Base-by-base conservation (phyloP, 1,140 invertebrate species). In the Thaumetopoea pityocampa region DNA sequence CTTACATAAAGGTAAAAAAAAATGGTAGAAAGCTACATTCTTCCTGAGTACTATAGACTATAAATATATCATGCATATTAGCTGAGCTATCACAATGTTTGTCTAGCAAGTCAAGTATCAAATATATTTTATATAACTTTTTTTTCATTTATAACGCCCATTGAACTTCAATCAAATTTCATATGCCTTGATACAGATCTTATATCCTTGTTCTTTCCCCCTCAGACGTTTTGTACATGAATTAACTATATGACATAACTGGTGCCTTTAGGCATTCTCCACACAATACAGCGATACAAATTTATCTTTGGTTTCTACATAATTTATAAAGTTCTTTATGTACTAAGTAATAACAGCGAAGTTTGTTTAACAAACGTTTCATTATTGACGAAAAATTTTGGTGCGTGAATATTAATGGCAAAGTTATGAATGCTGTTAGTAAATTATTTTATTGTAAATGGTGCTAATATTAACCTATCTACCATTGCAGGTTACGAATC, bases 181-280 rank as follows among this genome's bases (percentile, higher is more conserved):
- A 43, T 53, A 44, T 27, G 26, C 27, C 50, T 15, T 37, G 77
- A 81, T 79, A 69, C 56, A 17, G 51, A 79, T 81, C 72, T 78
- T 30, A 73, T 78, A 78, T 82, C 74, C 78, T 79, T 79, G 77
- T 81, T 73, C 67, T 67, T 67, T 72, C 63, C 58, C 45, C 53
- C 45, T 48, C 57, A 54, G 46, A 71, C 48, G 43, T 62, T 49
- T 56, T 55, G 57, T 69, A 61, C 56, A 63, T 65, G 70, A 78
- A 73, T 70, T 71, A 69, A 46, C 56, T 56, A 49, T 74, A 65
- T 70, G 73, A 74, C 66, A 71, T 61, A 68, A 62, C 63, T 37
- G 68, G 72, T 77, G 70, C 59, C 78, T 62, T 48, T 42, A 49
- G 72, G 77, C 74, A 64, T 53, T 63, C 45, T 51, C 63, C 45